A percentile compares a stretch with the other conserved stretches of the same genome.
These are phyloP conservation scores for Synaphobranchus kaupii DNA, from an alignment of 2,797 vertebrate species.

Conservation along the genomic window DNA sequence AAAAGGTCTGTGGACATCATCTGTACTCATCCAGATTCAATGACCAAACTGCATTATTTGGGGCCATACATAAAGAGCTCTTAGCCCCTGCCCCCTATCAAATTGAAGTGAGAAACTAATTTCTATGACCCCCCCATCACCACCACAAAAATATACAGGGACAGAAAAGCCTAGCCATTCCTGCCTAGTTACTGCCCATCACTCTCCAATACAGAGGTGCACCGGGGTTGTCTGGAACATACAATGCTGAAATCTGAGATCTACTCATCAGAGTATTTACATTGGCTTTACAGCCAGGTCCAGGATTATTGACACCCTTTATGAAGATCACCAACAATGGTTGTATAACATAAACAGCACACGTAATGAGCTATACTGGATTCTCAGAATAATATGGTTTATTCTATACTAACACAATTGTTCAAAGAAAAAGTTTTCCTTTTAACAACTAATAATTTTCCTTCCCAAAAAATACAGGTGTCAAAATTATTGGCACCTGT, in stretches of 20 bases:
- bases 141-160: constrained; percentile 18
- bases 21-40: constrained; percentile 12
- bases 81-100: neutral
- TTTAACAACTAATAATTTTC: neutral
- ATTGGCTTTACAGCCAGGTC: constrained; percentile 3
- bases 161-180: neutral
- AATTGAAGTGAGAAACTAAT: neutral
- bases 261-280: neutral
- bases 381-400: neutral
- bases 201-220: neutral
- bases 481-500: neutral
- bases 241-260: neutral
- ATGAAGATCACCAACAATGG: neutral
- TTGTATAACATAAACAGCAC: neutral
- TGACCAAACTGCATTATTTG: neutral
- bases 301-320: neutral
- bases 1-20: neutral
- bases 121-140: neutral
- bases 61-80: neutral
- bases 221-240: neutral
- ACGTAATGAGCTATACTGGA: neutral
- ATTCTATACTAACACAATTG: neutral
- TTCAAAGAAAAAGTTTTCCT: neutral
- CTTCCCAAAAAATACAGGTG: neutral
- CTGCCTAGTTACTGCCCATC: neutral